These are phyloP conservation scores for Pempheris klunzingeri DNA, from an alignment of 2,797 vertebrate genomes.

Conservation along the genomic window DNA sequence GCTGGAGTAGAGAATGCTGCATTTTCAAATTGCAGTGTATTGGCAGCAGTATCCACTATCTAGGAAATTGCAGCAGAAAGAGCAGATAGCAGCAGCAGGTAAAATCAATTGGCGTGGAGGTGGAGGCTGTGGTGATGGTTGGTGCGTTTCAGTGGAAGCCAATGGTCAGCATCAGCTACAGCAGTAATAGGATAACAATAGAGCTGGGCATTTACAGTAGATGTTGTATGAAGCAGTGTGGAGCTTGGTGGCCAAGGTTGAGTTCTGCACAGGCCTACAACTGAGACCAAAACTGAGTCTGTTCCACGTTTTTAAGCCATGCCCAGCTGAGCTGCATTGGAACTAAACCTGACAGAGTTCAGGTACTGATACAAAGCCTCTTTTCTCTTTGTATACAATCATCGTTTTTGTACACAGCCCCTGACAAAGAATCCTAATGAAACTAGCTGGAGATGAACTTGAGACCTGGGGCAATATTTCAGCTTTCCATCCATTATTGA, in stretches of 20 bases:
- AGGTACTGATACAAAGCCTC: neutral
- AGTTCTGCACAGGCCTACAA: neutral
- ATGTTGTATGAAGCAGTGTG: neutral
- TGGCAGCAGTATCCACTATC: neutral
- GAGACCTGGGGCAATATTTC: neutral
- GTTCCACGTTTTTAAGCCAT: neutral
- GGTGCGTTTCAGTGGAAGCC: neutral
- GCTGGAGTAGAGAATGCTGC: neutral
- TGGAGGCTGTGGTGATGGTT: neutral
- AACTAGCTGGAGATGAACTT: neutral
- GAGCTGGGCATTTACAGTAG: neutral
- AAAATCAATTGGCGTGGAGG: neutral
- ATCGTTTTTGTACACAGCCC: neutral
- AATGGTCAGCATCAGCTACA: neutral
- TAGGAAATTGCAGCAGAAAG: neutral
- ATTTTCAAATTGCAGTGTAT: neutral
- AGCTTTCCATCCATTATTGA: neutral
- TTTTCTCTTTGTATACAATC: neutral
- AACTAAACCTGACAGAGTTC: neutral
- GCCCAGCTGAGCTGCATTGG: neutral
- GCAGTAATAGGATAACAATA: neutral
- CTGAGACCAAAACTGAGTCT: neutral
- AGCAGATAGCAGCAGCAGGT: neutral
- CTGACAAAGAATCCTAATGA: neutral
- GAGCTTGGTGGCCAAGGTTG: neutral